A percentile compares a stretch with the other conserved stretches of the same genome.
Evolutionary conservation across 1,140 invertebrate species (phyloP).

Genomic region (Drosophila pallidifrons): DNA sequence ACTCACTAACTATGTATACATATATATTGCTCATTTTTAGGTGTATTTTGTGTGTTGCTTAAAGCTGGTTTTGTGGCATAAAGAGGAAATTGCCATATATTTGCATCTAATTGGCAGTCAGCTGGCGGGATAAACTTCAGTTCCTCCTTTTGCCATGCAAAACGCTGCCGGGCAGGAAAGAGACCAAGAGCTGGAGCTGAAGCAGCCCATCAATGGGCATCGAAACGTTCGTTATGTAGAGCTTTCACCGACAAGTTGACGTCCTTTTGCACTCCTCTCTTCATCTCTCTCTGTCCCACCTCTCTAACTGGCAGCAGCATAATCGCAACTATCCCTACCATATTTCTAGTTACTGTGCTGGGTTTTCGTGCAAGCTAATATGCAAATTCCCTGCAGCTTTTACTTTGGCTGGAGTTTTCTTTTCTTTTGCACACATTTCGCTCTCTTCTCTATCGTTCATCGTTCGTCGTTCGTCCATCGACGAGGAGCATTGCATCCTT

Average conservation of each 20-base stretch:
- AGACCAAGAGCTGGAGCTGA: slow-evolving; percentile 4
- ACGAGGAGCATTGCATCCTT: slow-evolving; percentile 49
- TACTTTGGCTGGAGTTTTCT: slow-evolving; percentile 68
- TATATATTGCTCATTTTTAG: slow-evolving; percentile 37
- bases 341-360: slow-evolving; percentile 6
- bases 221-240: slow-evolving; percentile 48
- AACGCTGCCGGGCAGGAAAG: slow-evolving; percentile 39
- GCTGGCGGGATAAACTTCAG: slow-evolving; percentile 53
- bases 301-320: neutral
- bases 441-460: slow-evolving; percentile 27
- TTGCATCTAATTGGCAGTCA: slow-evolving; percentile 79
- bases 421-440: slow-evolving; percentile 38
- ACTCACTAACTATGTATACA: slow-evolving; percentile 10
- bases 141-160: slow-evolving; percentile 44
- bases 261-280: slow-evolving; percentile 7
- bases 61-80: slow-evolving; percentile 19
- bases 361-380: slow-evolving; percentile 59
- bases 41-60: neutral
- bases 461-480: slow-evolving; percentile 40
- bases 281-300: neutral
- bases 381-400: slow-evolving; percentile 79
- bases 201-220: slow-evolving; percentile 56
- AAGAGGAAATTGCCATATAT: slow-evolving; percentile 57
- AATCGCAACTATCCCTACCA: slow-evolving; percentile 3
- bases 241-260: slow-evolving; percentile 63